phyloP scores from a whole-genome alignment of 1,140 invertebrate genomes.

The Scaptomyza pallida region DNA sequence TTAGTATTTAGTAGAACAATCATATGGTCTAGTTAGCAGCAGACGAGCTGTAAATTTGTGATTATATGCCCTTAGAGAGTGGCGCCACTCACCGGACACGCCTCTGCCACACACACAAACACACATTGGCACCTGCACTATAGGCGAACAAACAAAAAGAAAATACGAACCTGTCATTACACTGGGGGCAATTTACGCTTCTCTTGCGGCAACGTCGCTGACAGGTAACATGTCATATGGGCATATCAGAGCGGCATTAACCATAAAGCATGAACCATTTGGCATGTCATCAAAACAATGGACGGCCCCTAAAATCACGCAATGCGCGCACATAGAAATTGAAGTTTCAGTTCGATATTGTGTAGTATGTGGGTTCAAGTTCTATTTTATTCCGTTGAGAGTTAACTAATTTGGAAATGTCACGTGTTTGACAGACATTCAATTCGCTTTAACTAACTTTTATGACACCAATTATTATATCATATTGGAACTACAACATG shows the following conservation, averaged over 20 bases:
- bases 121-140: constrained; percentile 20
- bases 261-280: constrained; percentile 44
- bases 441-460: constrained; percentile 76
- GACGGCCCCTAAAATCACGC: constrained; percentile 27
- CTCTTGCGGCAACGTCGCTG: constrained; percentile 17
- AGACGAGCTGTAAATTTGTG: constrained; percentile 59
- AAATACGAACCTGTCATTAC: constrained; percentile 46
- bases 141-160: no score
- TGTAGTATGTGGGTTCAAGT: constrained; percentile 21
- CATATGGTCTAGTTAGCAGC: constrained; percentile 26
- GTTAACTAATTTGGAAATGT: constrained; percentile 63
- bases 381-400: constrained; percentile 25
- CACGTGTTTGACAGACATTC: constrained; percentile 61
- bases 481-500: constrained; percentile 9
- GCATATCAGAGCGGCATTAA: constrained; percentile 20
- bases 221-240: constrained; percentile 58
- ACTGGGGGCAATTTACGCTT: constrained; percentile 10
- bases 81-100: constrained; percentile 15
- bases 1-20: constrained; percentile 54
- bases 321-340: constrained; percentile 48
- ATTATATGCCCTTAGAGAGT: constrained; percentile 30
- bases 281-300: constrained; percentile 73
- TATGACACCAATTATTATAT: constrained; percentile 74
- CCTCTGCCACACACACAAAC: constrained; percentile 6
- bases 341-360: constrained; percentile 28